Evolutionary conservation across 2,797 vertebrate genomes (phyloP).

Genomic region (Hapalemur alaotrensis): DNA sequence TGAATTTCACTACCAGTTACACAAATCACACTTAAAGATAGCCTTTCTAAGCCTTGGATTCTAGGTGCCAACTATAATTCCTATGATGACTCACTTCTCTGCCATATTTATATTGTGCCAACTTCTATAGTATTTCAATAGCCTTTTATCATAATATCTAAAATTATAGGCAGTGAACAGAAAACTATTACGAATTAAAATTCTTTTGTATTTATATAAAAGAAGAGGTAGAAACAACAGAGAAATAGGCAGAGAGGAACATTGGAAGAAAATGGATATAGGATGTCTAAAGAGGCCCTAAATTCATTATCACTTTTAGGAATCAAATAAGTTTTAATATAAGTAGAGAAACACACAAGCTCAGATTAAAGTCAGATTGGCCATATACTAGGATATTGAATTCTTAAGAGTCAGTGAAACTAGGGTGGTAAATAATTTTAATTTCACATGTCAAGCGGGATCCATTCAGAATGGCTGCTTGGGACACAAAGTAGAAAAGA

Average conservation of each 20-base stretch:
- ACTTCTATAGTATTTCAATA: neutral
- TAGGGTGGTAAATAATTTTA: neutral
- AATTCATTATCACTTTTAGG: neutral
- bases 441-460: conserved; percentile 5
- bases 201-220: neutral
- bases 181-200: neutral
- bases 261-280: neutral
- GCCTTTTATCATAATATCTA: neutral
- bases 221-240: neutral
- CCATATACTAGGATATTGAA: neutral
- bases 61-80: conserved; percentile 30
- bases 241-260: neutral
- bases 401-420: neutral
- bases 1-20: conserved; percentile 37
- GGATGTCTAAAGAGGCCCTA: neutral
- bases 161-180: conserved; percentile 2
- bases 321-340: neutral
- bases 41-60: neutral
- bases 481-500: neutral
- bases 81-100: neutral
- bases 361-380: conserved; percentile 4
- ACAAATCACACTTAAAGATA: conserved; percentile 59
- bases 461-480: neutral
- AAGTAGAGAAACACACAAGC: neutral
- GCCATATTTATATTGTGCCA: neutral